Evolutionary conservation across 2,797 vertebrate genomes (phyloP).

Genomic region (Poliocrania exsul): DNA sequence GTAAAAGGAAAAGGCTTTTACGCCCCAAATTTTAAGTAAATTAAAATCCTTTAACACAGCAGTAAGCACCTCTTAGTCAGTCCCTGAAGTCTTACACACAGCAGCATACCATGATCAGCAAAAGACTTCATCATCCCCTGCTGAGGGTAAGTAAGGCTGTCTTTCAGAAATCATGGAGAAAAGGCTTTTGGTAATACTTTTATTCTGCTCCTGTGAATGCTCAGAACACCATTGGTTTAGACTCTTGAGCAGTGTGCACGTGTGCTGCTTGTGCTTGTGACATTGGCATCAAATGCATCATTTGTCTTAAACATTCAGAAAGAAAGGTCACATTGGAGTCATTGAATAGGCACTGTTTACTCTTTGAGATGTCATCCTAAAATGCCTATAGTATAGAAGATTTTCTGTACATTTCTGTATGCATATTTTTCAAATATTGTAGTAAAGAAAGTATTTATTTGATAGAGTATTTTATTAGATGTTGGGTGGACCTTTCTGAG

Average conservation of each 20-base stretch:
- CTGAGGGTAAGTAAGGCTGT: slow-evolving; percentile 40
- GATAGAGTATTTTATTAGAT: background rate
- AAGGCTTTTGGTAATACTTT: slow-evolving; percentile 45
- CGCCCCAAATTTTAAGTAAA: slow-evolving; percentile 44
- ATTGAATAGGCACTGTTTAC: background rate
- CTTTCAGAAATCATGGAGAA: slow-evolving; percentile 38
- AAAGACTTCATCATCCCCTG: slow-evolving; percentile 43
- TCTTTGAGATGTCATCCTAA: background rate
- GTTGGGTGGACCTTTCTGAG: background rate
- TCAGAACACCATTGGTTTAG: background rate
- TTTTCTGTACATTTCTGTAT: background rate
- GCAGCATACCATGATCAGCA: background rate
- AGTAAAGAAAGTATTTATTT: background rate
- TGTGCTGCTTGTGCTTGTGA: background rate
- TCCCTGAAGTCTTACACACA: slow-evolving; percentile 21
- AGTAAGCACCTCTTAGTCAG: slow-evolving; percentile 45
- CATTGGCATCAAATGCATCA: background rate
- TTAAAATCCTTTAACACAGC: slow-evolving; percentile 62
- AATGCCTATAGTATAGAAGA: background rate
- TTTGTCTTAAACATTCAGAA: slow-evolving; percentile 23
- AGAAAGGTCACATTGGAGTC: slow-evolving; percentile 21
- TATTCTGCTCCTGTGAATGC: slow-evolving; percentile 27
- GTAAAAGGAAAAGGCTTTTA: slow-evolving; percentile 53
- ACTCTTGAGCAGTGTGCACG: background rate
- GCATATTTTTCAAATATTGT: background rate